These are phyloP conservation scores for Stenodera caucasica DNA, from an alignment of 2,888 invertebrate species.

Conservation along the genomic window DNA sequence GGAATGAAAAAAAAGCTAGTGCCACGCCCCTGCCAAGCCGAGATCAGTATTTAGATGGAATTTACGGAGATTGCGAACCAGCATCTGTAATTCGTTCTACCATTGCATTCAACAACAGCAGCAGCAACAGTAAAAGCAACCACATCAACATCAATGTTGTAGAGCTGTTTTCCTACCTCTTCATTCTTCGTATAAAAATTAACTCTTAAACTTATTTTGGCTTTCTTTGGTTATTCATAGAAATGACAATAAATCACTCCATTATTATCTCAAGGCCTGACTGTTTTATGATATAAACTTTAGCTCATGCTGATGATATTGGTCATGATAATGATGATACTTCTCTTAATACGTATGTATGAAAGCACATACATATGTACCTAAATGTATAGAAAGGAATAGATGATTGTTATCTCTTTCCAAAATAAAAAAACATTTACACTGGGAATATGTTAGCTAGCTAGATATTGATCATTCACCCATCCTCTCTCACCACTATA, in stretches of 20 bases:
- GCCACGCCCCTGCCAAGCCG: slow-evolving; percentile 20
- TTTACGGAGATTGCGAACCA: slow-evolving; percentile 16
- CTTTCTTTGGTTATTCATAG: too few relatives aligned
- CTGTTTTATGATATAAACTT: too few relatives aligned
- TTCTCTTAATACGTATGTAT: slow-evolving; percentile 1
- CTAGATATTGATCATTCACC: slow-evolving; percentile 26
- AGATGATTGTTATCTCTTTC: slow-evolving; percentile 45
- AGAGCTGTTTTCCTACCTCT: neutral
- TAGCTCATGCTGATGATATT: neutral
- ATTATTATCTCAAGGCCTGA: too few relatives aligned
- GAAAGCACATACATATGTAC: too few relatives aligned
- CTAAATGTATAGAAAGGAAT: slow-evolving; percentile 39
- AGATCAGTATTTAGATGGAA: slow-evolving; percentile 22
- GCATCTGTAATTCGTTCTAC: slow-evolving; percentile 14
- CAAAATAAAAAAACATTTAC: slow-evolving; percentile 33
- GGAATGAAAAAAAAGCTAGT: slow-evolving; percentile 16
- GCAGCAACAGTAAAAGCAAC: neutral
- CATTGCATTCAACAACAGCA: neutral
- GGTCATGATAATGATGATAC: neutral
- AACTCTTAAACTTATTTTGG: too few relatives aligned
- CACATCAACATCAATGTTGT: neutral
- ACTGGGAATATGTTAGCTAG: neutral
- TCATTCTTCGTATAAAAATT: neutral
- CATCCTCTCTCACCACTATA: neutral
- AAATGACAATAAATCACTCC: too few relatives aligned